Evolutionary conservation across 2,888 invertebrate genomes (phyloP), one percentile per base, ranked within the genome.

Genomic region (Hemicrepidius hirtus): DNA sequence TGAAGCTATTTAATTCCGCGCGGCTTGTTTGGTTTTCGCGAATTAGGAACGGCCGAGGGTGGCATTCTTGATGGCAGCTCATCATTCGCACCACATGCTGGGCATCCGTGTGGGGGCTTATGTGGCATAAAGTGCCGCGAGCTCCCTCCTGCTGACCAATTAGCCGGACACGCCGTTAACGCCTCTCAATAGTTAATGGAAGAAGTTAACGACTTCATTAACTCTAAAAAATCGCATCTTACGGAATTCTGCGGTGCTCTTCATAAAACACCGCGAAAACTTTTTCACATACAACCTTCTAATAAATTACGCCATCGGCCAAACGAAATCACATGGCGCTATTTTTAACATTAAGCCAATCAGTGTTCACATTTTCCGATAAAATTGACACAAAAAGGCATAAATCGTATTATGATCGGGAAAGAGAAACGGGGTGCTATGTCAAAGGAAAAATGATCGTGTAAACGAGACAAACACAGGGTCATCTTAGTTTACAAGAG

Each of bases 11-110:
- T 75, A 77, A 75, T 71, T 76, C 68, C 72, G 60, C 73, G 73
- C 70, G 49, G 75, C 55, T 74, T 75, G 76, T 76, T 76, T 75
- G 73, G 75, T 75, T 76, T 77, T 73, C 69, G 68, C 67, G 71
- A 71, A 64, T 69, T 73, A 64, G 53, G 60, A 57, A 68, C 68
- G 66, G 68, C 65, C 62, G 69, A 59, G 50, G 60, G 50, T 46
- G 63, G 63, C 64, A 21, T 65, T 49, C 65, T 71, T 63, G 68
- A 60, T 40, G 37, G 69, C 69, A 60, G 62, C 69, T 69, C 64
- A 70, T 70, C 70, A 70, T 70, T 64, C 32, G 63, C 37, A 49
- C 68, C 68, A 57, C 68, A 53, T 65, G 65, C 65, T 53, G 65
- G 53, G 53, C 65, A 53, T 46, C 20, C 53, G 49, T 65, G 53